phyloP scores from a whole-genome alignment of 2,797 vertebrate genomes.

The Tarsius wallacei region DNA sequence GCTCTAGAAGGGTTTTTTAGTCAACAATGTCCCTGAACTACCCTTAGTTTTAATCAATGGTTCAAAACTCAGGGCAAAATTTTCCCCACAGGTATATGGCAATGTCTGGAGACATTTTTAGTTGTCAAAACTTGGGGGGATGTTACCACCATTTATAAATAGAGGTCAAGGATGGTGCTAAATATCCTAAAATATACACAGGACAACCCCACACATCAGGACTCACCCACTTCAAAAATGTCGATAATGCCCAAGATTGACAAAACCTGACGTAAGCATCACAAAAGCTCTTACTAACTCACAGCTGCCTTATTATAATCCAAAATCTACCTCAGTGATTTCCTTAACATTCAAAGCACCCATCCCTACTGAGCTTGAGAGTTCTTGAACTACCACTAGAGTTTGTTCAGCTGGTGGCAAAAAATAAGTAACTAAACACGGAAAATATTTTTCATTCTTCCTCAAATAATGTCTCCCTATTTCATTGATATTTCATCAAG shows the following conservation, averaged over 20 bases:
- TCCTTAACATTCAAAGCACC: background rate
- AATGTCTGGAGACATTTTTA: background rate
- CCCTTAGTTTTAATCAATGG: background rate
- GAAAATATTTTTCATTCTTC: background rate
- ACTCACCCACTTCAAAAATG: background rate
- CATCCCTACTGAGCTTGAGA: background rate
- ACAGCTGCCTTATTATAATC: background rate
- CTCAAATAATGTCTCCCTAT: background rate
- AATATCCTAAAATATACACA: background rate
- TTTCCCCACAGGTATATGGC: background rate
- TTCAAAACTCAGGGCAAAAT: background rate
- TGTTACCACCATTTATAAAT: background rate
- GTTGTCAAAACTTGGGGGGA: background rate
- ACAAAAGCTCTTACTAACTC: background rate
- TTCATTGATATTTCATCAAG: conserved; percentile 37
- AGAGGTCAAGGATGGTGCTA: background rate
- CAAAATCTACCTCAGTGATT: background rate
- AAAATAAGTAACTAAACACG: background rate
- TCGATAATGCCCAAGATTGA: background rate
- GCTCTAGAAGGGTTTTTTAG: background rate
- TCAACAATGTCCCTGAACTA: background rate
- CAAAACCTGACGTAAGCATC: background rate
- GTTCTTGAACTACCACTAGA: background rate
- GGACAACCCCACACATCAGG: background rate
- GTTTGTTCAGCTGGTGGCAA: background rate